Base-by-base conservation (phyloP, 23 tunicate genomes). In the Phallusia fumigata region DNA sequence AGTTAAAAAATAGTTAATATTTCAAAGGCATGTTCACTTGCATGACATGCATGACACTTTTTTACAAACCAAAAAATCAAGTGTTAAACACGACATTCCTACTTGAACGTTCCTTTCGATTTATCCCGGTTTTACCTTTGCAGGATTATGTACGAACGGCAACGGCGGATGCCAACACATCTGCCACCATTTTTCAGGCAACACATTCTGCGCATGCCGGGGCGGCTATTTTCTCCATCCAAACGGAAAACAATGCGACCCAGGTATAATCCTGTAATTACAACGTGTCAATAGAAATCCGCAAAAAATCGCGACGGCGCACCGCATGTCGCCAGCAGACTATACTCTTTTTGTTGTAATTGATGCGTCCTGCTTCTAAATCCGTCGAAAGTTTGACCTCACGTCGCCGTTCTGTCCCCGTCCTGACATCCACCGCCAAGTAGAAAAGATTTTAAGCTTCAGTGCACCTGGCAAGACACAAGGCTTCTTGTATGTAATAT, bases 151-250 rank as follows among this genome's bases (percentile, higher is more conserved):
- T 77, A 34, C 84, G 35, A 45, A 85, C 79, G 95, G 95, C 30
- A 90, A 90, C 73, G 95, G 95, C 19, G 95, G 95, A 0, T 90
- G 95, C 32, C 85, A 90, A 0, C 95, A 90, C 53, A 81, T 79
- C 31, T 90, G 95, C 52, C 64, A 65, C 69, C 69, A 58, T 16
- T 58, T 21, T 24, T 58, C 28, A 11, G 69, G 28, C 69, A 58
- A 58, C 28, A 58, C 69, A 24, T 58, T 58, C 28, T 89, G 93
- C 74, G 73, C 84, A 32, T 89, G 87, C 50, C 84, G 88, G 16
- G 58, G 31, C 58, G 88, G 88, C 22, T 89, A 84, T 52, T 78
- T 81, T 28, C 85, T 83, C 50, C 93, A 89, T 76, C 75, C 81
- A 79, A 80, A 89, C 76, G 85, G 88, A 31, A 79, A 79, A 73